Base-by-base conservation (phyloP, 2,888 invertebrate genomes). In the Argyresthia goedartella region DNA sequence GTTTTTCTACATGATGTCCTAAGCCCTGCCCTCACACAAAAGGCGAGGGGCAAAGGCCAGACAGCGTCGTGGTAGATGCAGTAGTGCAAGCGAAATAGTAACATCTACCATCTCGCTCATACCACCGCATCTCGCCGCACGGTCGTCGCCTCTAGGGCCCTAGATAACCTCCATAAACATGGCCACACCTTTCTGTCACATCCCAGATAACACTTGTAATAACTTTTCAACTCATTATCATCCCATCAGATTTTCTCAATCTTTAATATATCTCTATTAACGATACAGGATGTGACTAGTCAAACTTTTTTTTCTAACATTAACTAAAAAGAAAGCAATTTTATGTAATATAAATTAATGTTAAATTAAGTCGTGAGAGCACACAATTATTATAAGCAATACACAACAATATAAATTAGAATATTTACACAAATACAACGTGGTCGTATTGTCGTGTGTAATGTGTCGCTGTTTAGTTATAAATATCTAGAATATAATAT, bases 351-450 rank as follows among this genome's bases (percentile, higher is more conserved):
- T 6, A n/a, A 39, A 39, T 4, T 39, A 39, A 39, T 11, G 39
- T 11, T n/a, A 39, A 39, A 39, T 25, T 25, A 25, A 25, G 62
- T 64, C 61, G 59, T 64, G 60, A 64, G 62, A 64, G 69, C 70
- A 71, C 67, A 60, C 64, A 68, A 69, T 64, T 66, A 66, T 52
- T 53, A 53, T 57, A 60, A 60, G 60, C 60, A 59, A 60, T 60
- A 60, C 49, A 49, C 49, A 42, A 25, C 15, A 49, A 16, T 36
- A 36, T 14, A 35, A 33, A 25, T n/a, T 47, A 44, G n/a, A n/a
- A 25, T 48, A 48, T 48, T 48, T 48, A 48, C 48, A 48, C 48
- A 48, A 36, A 48, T 35, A 47, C 47, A 35, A 48, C 15, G 48
- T 48, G 11, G 34, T 13, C 36, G 36, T 36, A 10, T 35, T 48